These are phyloP conservation scores for Morone chrysops DNA, from an alignment of 2,113 vertebrate genomes.

Conservation along the genomic window DNA sequence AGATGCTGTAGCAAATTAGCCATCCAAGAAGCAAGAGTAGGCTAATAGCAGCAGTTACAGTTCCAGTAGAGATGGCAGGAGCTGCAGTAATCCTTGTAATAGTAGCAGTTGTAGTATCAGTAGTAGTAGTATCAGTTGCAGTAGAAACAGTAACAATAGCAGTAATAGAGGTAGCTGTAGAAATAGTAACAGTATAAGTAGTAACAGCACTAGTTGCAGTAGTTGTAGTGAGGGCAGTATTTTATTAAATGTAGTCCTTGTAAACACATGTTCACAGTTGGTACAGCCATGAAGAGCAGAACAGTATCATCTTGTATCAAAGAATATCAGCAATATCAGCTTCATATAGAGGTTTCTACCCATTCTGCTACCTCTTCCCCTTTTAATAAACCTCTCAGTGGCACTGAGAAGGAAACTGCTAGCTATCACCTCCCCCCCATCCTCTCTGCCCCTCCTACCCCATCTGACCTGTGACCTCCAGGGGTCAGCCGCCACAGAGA, in stretches of 20 bases:
- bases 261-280: background rate
- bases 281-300: background rate
- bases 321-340: background rate
- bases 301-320: background rate
- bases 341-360: background rate
- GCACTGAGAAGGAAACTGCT: slow-evolving; percentile 87
- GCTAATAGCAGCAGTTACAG: background rate
- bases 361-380: slow-evolving; percentile 67
- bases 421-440: slow-evolving; percentile 70
- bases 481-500: slow-evolving; percentile 88
- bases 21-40: background rate
- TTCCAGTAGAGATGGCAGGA: background rate
- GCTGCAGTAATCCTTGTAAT: background rate
- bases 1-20: background rate
- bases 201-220: background rate
- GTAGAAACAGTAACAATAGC: too few species aligned
- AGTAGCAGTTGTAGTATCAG: too few species aligned
- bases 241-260: background rate
- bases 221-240: background rate
- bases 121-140: too few species aligned
- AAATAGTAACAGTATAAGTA: too few species aligned
- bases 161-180: too few species aligned
- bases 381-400: slow-evolving; percentile 83
- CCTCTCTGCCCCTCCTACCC: slow-evolving; percentile 4
- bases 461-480: slow-evolving; percentile 85